phyloP scores from a whole-genome alignment of 1,140 invertebrate species.

The Drosophila bocki region DNA sequence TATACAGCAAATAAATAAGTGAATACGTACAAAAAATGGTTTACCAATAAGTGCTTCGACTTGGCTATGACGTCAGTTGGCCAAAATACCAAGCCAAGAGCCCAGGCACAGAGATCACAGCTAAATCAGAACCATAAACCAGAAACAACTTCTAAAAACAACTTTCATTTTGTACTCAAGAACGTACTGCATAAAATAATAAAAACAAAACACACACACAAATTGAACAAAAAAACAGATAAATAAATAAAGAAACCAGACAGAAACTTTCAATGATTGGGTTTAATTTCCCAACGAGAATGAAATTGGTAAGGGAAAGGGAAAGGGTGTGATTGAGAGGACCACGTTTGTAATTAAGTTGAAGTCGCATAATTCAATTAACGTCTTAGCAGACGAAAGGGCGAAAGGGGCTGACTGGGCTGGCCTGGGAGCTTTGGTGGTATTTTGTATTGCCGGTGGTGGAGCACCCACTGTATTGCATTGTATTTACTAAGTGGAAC shows the following conservation, averaged over 20 bases:
- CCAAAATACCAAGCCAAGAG: conserved; percentile 68
- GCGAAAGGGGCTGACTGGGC: conserved; percentile 1
- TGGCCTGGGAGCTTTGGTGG: conserved; percentile 8
- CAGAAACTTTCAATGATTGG: conserved; percentile 60
- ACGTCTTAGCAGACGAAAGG: conserved; percentile 63
- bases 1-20: conserved; percentile 63
- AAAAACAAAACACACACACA: conserved; percentile 17
- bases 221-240: conserved; percentile 12
- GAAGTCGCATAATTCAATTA: conserved; percentile 83
- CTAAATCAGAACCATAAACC: conserved; percentile 74
- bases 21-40: conserved; percentile 26
- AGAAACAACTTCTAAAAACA: conserved; percentile 81
- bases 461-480: conserved; percentile 47
- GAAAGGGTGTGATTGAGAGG: conserved; percentile 12
- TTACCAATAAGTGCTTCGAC: conserved; percentile 36
- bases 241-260: conserved; percentile 32
- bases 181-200: conserved; percentile 33
- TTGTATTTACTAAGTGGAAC: conserved; percentile 81
- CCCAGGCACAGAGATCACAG: conserved; percentile 48
- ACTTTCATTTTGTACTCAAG: conserved; percentile 77
- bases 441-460: conserved; percentile 22
- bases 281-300: conserved; percentile 69
- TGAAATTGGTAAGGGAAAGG: conserved; percentile 25
- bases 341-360: conserved; percentile 69
- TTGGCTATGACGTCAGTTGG: conserved; percentile 70